These are phyloP conservation scores for Hydrotaea diabolus DNA, from an alignment of 2,888 invertebrate genomes.

Conservation along the genomic window DNA sequence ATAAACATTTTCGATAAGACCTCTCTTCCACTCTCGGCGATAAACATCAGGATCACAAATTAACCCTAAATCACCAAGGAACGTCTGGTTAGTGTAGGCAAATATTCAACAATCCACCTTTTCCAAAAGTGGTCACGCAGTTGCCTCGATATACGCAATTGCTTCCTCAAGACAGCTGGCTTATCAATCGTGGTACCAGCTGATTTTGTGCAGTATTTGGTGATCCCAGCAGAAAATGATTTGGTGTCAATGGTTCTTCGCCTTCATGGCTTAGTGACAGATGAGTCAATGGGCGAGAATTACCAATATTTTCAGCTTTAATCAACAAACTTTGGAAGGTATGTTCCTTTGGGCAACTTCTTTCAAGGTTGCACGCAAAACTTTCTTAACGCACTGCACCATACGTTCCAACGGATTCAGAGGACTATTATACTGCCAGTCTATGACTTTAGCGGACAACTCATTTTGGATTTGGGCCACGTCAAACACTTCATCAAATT, in stretches of 20 bases:
- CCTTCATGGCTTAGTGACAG: slow-evolving; percentile 36
- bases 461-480: slow-evolving; percentile 4
- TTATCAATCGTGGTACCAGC: not conserved
- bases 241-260: slow-evolving; percentile 38
- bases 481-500: slow-evolving; percentile 11
- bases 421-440: slow-evolving; percentile 28
- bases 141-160: slow-evolving; percentile 4
- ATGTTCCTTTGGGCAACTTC: slow-evolving; percentile 8
- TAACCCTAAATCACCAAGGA: slow-evolving; percentile 56
- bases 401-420: slow-evolving; percentile 36
- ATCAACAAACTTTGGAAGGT: slow-evolving; percentile 46
- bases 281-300: slow-evolving; percentile 58
- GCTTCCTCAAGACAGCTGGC: slow-evolving; percentile 13
- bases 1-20: slow-evolving; percentile 46
- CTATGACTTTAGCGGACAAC: slow-evolving; percentile 18
- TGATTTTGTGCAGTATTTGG: slow-evolving; percentile 29
- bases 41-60: slow-evolving; percentile 57
- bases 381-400: slow-evolving; percentile 35
- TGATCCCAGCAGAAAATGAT: slow-evolving; percentile 35
- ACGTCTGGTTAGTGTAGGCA: slow-evolving; percentile 51
- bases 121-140: too few relatives aligned
- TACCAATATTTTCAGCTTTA: slow-evolving; percentile 59
- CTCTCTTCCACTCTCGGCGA: slow-evolving; percentile 57
- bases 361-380: not conserved
- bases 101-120: slow-evolving; percentile 50